Percentiles rank a stretch among this genome's conserved stretches.
Evolutionary conservation across 2,888 invertebrate genomes (phyloP).

Genomic region (Lottia gigantea): DNA sequence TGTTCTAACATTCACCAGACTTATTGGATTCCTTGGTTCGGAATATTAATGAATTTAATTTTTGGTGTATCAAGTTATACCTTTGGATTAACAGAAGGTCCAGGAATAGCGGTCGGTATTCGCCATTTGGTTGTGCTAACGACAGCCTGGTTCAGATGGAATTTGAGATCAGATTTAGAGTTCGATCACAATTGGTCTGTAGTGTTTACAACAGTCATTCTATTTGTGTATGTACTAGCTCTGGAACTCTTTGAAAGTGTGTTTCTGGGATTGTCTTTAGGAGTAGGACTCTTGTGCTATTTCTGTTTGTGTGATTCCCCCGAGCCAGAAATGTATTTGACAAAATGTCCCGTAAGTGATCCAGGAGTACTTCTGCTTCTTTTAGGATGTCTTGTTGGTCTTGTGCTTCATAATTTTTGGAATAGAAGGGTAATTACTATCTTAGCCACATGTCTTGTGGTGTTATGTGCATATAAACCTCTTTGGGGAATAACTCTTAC

Average conservation of each 20-base stretch:
- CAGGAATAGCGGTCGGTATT: slow-evolving; percentile 39
- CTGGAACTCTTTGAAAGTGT: slow-evolving; percentile 29
- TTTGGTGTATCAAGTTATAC: slow-evolving; percentile 28
- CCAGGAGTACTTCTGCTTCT: slow-evolving; percentile 27
- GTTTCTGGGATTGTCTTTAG: slow-evolving; percentile 36
- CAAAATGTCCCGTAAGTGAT: slow-evolving; percentile 16
- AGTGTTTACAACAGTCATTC: slow-evolving; percentile 3
- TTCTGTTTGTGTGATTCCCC: slow-evolving; percentile 32
- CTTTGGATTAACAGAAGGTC: slow-evolving; percentile 37
- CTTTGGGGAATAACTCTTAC: slow-evolving; percentile 23
- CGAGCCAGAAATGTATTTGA: slow-evolving; percentile 8
- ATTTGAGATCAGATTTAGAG: slow-evolving; percentile 19
- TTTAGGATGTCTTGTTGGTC: slow-evolving; percentile 24
- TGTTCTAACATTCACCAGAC: slow-evolving; percentile 20
- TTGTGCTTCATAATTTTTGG: slow-evolving; percentile 28
- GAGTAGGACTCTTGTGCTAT: slow-evolving; percentile 34
- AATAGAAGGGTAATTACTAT: slow-evolving; percentile 19
- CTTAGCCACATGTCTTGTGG: slow-evolving; percentile 18
- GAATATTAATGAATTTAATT: slow-evolving; percentile 23
- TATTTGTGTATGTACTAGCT: slow-evolving; percentile 14
- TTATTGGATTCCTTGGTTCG: slow-evolving; percentile 28
- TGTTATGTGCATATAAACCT: slow-evolving; percentile 21
- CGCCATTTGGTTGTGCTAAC: slow-evolving; percentile 31
- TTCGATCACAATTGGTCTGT: slow-evolving; percentile 18
- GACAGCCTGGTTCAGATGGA: slow-evolving; percentile 33